Evolutionary conservation across 2,888 invertebrate species (phyloP).

Genomic region (Belgica antarctica): DNA sequence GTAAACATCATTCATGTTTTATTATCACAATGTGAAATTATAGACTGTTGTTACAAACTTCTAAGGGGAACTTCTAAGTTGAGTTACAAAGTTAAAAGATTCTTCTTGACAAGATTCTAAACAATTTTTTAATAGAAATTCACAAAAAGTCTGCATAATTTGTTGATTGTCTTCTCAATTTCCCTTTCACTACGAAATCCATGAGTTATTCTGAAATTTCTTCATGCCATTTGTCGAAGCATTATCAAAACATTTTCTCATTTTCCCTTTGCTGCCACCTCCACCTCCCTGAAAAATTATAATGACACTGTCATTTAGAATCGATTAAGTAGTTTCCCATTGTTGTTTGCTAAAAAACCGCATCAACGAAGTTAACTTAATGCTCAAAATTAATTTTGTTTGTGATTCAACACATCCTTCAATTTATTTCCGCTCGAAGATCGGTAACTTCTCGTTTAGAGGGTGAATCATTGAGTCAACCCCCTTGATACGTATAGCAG

Average conservation of each 20-base stretch:
- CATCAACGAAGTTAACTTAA: slow-evolving; percentile 36
- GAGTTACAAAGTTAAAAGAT: too few species aligned
- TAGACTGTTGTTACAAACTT: slow-evolving; percentile 9
- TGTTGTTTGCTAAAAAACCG: slow-evolving; percentile 32
- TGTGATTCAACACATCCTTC: slow-evolving; percentile 41
- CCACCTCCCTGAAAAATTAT: background rate
- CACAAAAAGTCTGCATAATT: too few species aligned
- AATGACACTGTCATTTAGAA: slow-evolving; percentile 41
- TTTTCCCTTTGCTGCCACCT: too few species aligned
- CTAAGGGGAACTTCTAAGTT: too few species aligned
- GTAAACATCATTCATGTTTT: slow-evolving; percentile 41
- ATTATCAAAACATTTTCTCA: slow-evolving; percentile 29
- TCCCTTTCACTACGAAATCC: background rate
- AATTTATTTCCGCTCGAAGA: background rate
- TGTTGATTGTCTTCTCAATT: too few species aligned
- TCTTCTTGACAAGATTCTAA: background rate
- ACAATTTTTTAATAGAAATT: too few species aligned
- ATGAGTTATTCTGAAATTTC: too few species aligned
- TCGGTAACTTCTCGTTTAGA: too few species aligned
- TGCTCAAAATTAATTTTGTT: slow-evolving; percentile 35
- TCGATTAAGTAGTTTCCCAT: slow-evolving; percentile 38
- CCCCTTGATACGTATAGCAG: background rate
- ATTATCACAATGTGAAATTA: slow-evolving; percentile 26
- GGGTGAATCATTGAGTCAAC: slow-evolving; percentile 31
- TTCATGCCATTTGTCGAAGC: slow-evolving; percentile 35